Base-by-base conservation (phyloP, 2,888 invertebrate species). In the Epinotia brunnichana region DNA sequence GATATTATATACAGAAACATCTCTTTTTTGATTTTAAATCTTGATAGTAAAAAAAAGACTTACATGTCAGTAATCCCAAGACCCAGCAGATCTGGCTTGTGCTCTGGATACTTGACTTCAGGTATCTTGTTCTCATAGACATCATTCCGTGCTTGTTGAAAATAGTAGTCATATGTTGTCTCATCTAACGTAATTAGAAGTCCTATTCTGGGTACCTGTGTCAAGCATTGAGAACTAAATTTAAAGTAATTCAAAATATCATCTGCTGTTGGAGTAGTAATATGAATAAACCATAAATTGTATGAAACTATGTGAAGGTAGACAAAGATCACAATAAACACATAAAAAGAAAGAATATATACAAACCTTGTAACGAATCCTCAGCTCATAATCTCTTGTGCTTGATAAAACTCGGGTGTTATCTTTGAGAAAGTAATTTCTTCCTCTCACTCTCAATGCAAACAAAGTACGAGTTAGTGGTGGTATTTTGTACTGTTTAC, bases 1-100 rank as follows among this genome's bases (percentile, higher is more conserved):
- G 5, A 29, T 7, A 29, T 29, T 29, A 5, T 29, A 7, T 29
- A 29, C 29, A 29, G 29, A 29, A 29, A 29, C 0, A 29, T 7
- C 5, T 7, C 29, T 7, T 29, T 29, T 35, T 35, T 35, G 0
- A 35, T 35, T 9, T 35, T 5, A 29, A 35, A 29, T 29, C 29
- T 41, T 41, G 2, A 41, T 11, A 41, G 1, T 5, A n/a, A 51
- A 29, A 29, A n/a, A 24, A n/a, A 10, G 2, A 88, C 91, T 89
- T 94, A 96, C 97, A 98, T 98, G 86, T 98, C 98, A 67, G 96
- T 95, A 70, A 97, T 97, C 11, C 97, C 97, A 67, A 98, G 91
- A 0, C 98, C 98, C 69, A 98, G 92, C 2, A 97, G 94, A 87
- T 97, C 96, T 74, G 95, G 94, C 83, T 96, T 96, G 80, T 96